These are phyloP conservation scores for Cabera pusaria DNA, from an alignment of 2,888 invertebrate genomes.

Conservation along the genomic window DNA sequence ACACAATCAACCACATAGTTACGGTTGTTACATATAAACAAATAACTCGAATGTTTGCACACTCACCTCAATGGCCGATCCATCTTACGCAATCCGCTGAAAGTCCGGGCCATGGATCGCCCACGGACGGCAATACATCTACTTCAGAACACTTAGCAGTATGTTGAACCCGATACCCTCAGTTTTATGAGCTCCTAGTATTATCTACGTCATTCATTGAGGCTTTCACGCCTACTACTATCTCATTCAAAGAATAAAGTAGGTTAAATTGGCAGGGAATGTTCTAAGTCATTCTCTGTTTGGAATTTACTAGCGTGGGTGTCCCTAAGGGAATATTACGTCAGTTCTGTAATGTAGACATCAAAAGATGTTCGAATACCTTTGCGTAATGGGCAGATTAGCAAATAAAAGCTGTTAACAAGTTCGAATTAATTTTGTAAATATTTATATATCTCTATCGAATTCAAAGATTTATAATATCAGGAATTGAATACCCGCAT, in stretches of 20 bases:
- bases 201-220: conserved; percentile 37
- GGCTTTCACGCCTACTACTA: conserved; percentile 35
- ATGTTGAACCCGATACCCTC: conserved; percentile 33
- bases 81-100: conserved; percentile 30
- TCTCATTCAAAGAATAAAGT: conserved; percentile 37
- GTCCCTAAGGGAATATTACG: conserved; percentile 17
- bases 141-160: conserved; percentile 28
- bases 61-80: conserved; percentile 26
- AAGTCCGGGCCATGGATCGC: conserved; percentile 17
- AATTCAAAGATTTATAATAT: no score
- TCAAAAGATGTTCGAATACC: conserved; percentile 12
- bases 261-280: conserved; percentile 9
- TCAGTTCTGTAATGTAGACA: conserved; percentile 12
- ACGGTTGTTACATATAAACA: conserved; percentile 26
- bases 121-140: conserved; percentile 28
- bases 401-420: no score
- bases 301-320: conserved; percentile 15
- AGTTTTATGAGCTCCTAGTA: conserved; percentile 32
- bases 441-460: no score
- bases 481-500: no score
- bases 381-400: not conserved
- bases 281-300: conserved; percentile 2
- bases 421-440: no score
- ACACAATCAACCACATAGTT: conserved; percentile 17
- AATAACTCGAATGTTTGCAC: conserved; percentile 27